Base-by-base conservation (phyloP, 2,113 vertebrate genomes). In the Tupaia chinensis region DNA sequence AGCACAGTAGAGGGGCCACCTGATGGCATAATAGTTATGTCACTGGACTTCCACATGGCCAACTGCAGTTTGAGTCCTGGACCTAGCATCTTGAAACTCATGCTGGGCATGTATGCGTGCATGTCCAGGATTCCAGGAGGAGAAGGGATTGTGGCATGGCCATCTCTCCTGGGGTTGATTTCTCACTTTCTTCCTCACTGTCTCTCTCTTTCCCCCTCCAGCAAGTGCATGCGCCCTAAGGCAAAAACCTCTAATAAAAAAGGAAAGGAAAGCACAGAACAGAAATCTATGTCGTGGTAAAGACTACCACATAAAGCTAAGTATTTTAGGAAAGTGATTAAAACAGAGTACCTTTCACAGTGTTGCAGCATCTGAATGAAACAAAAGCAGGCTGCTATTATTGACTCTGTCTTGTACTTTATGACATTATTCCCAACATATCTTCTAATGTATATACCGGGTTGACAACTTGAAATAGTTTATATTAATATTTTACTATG, bases 401-500 rank as follows among this genome's bases (percentile, higher is more conserved):
- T 27, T 22, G 29, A 76, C 61, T 72, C 34, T 87, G 12, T 88
- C 60, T 78, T 79, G 14, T 34, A 23, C 87, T 74, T 63, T 54
- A 78, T 79, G 6, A 63, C 76, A 11, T 86, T 89, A 29, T 91
- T 91, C 61, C 68, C 61, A 84, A 1, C 8, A 15, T 95, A 25
- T 17, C 53, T 83, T 95, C 82, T 25, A 63, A 23, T 53, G 25
- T 82, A 68, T 60, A 16, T 13, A 74, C 22, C 56, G 83, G 32
- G 53, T 87, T 84, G 94, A 19, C 58, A 83, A 60, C 14, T 93
- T 87, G 56, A 92, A 93, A 70, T 82, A 85, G 17, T 82, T 92
- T 94, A 16, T 76, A 65, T 88, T 96, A 94, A 72, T 92, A 87
- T 86, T 95, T 96, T 61, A 93, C 89, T 94, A 88, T 61, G 89